Conservation (phyloP, 2,888 invertebrate species). For the Cremastinae sp. region DNA sequence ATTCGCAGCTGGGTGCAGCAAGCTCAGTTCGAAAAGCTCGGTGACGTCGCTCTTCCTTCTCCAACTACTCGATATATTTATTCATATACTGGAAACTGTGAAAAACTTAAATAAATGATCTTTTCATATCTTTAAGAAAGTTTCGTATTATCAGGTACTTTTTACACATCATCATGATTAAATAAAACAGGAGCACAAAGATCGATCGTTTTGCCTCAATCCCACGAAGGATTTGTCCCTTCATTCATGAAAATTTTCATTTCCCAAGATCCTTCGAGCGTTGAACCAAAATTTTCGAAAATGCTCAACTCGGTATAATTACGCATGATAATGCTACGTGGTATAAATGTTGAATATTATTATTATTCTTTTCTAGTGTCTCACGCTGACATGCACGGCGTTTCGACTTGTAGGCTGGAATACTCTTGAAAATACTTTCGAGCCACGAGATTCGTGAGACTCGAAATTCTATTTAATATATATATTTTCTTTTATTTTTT, state of each 20-base stretch:
- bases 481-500: neutral
- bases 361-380: conserved; percentile 42
- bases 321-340: conserved; percentile 61
- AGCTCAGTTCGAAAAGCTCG: conserved; percentile 59
- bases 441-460: conserved; percentile 31
- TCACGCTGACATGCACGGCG: conserved; percentile 30
- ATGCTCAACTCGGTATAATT: conserved; percentile 58
- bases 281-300: conserved; percentile 44
- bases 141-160: conserved; percentile 78
- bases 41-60: conserved; percentile 41
- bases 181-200: conserved; percentile 70
- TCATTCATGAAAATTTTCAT: conserved; percentile 10
- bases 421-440: conserved; percentile 57
- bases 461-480: conserved; percentile 33
- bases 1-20: conserved; percentile 60
- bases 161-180: conserved; percentile 78
- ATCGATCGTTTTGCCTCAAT: conserved; percentile 42
- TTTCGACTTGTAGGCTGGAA: conserved; percentile 41
- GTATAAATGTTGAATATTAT: conserved; percentile 33
- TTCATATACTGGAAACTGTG: conserved; percentile 46
- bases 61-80: conserved; percentile 32
- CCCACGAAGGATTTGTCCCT: conserved; percentile 23
- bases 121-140: conserved; percentile 34
- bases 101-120: conserved; percentile 33
- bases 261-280: conserved; percentile 13